These are phyloP conservation scores for Phenganax stokvisi DNA, from an alignment of 92 coral and sea anemone genomes.

Conservation along the genomic window DNA sequence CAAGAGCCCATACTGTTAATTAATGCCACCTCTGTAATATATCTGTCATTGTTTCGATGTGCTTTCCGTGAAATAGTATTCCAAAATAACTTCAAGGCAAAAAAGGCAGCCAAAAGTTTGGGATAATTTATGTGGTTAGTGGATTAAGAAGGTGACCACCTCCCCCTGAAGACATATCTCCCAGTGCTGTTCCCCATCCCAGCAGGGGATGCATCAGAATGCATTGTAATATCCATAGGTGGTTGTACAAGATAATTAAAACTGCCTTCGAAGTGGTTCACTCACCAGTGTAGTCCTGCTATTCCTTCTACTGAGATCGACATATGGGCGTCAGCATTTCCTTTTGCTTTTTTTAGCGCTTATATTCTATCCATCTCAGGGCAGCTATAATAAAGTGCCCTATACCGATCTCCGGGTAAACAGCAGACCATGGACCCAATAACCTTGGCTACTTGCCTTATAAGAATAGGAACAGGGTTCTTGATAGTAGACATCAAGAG, in stretches of 20 bases:
- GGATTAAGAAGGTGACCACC: too few species aligned
- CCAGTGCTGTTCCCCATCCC: too few species aligned
- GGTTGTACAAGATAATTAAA: conserved; percentile 26
- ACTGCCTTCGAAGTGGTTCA: conserved; percentile 29
- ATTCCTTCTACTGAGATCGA: conserved; percentile 23
- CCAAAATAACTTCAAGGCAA: too few species aligned
- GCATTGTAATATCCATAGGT: not conserved
- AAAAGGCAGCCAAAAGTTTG: too few species aligned
- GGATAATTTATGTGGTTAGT: too few species aligned
- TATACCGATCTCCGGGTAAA: conserved; percentile 50
- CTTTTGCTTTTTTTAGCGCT: conserved; percentile 42
- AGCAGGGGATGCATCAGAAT: conserved; percentile 42
- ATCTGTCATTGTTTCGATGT: too few species aligned
- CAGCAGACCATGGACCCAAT: conserved; percentile 52
- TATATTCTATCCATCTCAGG: conserved; percentile 45
- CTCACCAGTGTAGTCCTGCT: conserved; percentile 39
- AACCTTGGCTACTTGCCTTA: conserved; percentile 50
- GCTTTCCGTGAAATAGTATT: too few species aligned
- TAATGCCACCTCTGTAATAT: too few species aligned
- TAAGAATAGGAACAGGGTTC: not conserved
- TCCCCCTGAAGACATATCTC: too few species aligned
- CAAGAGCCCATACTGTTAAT: too few species aligned
- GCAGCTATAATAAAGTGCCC: conserved; percentile 52
- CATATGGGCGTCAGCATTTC: conserved; percentile 37
- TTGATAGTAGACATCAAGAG: not conserved